phyloP scores from a whole-genome alignment of 2,888 invertebrate genomes.

The Scaptomyza parva region DNA sequence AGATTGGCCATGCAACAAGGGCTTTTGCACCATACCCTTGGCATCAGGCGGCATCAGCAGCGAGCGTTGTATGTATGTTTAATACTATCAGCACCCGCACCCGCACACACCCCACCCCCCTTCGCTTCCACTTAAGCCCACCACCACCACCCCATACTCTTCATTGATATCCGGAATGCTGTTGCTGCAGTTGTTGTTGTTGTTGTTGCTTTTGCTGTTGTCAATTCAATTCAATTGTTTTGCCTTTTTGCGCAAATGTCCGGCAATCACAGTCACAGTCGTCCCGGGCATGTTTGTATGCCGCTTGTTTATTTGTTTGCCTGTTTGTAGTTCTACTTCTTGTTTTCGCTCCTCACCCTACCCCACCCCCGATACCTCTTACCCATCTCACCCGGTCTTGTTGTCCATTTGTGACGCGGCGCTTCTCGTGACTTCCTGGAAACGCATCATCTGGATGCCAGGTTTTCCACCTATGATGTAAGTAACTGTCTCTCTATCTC shows the following conservation, averaged over 20 bases:
- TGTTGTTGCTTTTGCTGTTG: conserved; percentile 61
- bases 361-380: conserved; percentile 12
- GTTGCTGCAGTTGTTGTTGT: background rate
- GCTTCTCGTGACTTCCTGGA: conserved; percentile 47
- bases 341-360: conserved; percentile 24
- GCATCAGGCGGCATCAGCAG: conserved; percentile 43
- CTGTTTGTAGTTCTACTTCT: conserved; percentile 47
- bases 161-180: conserved; percentile 4
- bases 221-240: conserved; percentile 76
- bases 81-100: conserved; percentile 75
- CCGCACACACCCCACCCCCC: too few relatives aligned
- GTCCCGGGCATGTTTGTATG: conserved; percentile 63
- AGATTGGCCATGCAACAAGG: conserved; percentile 64
- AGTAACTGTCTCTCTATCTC: too few relatives aligned
- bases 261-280: conserved; percentile 77
- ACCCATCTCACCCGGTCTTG: conserved; percentile 32
- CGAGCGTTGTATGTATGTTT: conserved; percentile 69
- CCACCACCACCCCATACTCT: conserved; percentile 2
- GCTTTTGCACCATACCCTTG: conserved; percentile 64
- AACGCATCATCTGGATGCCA: conserved; percentile 3
- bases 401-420: conserved; percentile 59
- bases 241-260: conserved; percentile 78
- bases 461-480: background rate
- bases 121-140: conserved; percentile 22
- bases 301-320: conserved; percentile 66